Evolutionary conservation across 1,140 invertebrate species (phyloP).

Genomic region (Ips nitidus): DNA sequence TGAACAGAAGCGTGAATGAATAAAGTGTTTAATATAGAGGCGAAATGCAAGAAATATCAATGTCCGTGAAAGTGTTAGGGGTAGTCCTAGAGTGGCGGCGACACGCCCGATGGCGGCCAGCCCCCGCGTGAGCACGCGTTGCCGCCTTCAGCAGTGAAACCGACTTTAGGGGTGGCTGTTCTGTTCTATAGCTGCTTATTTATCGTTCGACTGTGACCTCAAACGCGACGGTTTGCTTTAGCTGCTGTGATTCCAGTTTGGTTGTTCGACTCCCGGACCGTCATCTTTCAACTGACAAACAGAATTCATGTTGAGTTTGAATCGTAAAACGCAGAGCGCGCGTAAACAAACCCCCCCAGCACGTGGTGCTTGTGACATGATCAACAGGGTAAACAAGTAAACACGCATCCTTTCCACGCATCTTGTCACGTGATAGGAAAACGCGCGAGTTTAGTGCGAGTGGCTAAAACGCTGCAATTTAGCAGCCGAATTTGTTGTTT

Average conservation of each 20-base stretch:
- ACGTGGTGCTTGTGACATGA: constrained; percentile 48
- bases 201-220: constrained; percentile 51
- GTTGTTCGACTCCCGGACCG: constrained; percentile 21
- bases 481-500: constrained; percentile 37
- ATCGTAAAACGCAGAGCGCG: constrained; percentile 32
- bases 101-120: constrained; percentile 49
- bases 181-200: constrained; percentile 53
- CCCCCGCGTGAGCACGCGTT: constrained; percentile 48
- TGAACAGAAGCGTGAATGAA: constrained; percentile 4
- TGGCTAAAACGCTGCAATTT: constrained; percentile 29
- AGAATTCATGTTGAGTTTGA: constrained; percentile 18
- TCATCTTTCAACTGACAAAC: constrained; percentile 24
- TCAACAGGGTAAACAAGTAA: constrained; percentile 44
- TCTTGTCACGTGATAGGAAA: constrained; percentile 32
- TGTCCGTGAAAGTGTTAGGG: constrained; percentile 31
- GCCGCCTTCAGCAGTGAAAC: constrained; percentile 48
- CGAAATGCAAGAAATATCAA: constrained; percentile 20
- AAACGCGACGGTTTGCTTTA: constrained; percentile 44
- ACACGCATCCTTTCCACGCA: constrained; percentile 45
- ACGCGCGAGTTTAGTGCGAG: constrained; percentile 16
- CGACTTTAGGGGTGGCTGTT: constrained; percentile 43
- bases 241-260: constrained; percentile 26
- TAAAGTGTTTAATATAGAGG: background rate
- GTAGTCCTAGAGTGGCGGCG: constrained; percentile 49
- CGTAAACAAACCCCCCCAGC: constrained; percentile 22